Evolutionary conservation across 1,140 invertebrate species (phyloP), one percentile per base, ranked within the genome.

Genomic region (Zophobas morio): DNA sequence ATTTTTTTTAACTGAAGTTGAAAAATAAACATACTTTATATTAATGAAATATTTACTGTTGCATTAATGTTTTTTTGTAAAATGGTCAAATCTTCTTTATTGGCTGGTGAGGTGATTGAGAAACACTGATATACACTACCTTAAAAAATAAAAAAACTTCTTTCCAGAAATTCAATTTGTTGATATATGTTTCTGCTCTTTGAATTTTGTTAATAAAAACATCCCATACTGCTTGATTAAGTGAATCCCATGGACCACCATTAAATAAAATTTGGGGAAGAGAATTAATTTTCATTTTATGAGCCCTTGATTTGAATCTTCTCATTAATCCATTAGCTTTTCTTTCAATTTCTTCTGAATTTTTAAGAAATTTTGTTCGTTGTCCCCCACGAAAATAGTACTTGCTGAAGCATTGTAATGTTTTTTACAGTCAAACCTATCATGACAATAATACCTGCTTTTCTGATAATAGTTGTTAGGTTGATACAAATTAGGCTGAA

Each of bases 141-240:
- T 93, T 92, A 70, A 96, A 92, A 80, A 91, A 90, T 54, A 92
- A 86, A 85, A 92, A 94, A 1, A 97, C 87, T 83, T 92, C 91
- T 82, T 92, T 92, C 92, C 95, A 95, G 0, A 97, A 87, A 72
- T 90, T 90, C 89, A 97, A 93, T 88, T 98, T 98, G 39, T 92
- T 90, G 80, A 89, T 88, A 85, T 94, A 96, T 20, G 92, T 94
- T 54, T 91, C 89, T 81, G 94, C 91, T n/a, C 92, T 93, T 87
- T 97, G 96, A 80, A 95, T 94, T 78, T 93, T 92, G 6, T 87
- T 86, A 20, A 91, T 87, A 86, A 94, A 97, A 79, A 94, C 94
- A 72, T 92, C 89, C 93, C 94, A 96, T 6, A 97, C 92, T 74
- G 91, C 90, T 80, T 90, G 87, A 8, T 93, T 95, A 2, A 96